Base-by-base conservation (phyloP, 37 sponge, comb jelly and placozoan genomes). In the Agelas oroides region DNA sequence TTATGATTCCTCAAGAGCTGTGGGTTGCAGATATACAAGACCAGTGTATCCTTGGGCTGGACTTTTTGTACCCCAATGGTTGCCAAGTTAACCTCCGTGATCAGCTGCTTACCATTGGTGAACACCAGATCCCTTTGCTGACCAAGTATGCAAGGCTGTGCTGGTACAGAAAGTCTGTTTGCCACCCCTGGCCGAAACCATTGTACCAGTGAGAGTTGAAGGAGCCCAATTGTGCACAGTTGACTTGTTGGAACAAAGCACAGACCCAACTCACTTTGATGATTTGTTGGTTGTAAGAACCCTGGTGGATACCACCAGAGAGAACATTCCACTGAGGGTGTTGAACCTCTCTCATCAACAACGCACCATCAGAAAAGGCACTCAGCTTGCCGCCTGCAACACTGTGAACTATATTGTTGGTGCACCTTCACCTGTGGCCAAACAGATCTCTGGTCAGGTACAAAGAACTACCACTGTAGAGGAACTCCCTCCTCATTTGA, bases 21-120 rank as follows among this genome's bases (percentile, higher is more conserved):
- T n/a, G n/a, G n/a, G n/a, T n/a, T n/a, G n/a, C n/a, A n/a, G n/a
- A n/a, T 35, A 82, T 82, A 21, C 73, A 71, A n/a, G 73, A 71
- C 36, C 39, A 72, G 5, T 71, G 72, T 37, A 72, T 82, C 17
- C 73, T 76, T n/a, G 86, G 86, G 35, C 38, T 84, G 11, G 77
- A 85, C 59, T 85, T 68, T 65, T 39, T 85, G 59, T 28, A 67
- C 59, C 5, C 23, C 28, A 57, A 85, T 54, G 59, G n/a, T 25
- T 75, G 77, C 38, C 58, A 36, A 20, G 77, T 76, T 11, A 76
- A 67, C 53, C 34, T 83, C 11, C 24, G 63, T 31, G 84, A 83
- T 16, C 53, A 65, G 23, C 35, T 39, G 3, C 70, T 84, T 37
- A n/a, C 24, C 25, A 31, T 66, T 18, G 77, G 37, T 18, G 69